phyloP scores from a whole-genome alignment of 37 sponge, comb jelly and placozoan species.

The Hexactinellida sp. region DNA sequence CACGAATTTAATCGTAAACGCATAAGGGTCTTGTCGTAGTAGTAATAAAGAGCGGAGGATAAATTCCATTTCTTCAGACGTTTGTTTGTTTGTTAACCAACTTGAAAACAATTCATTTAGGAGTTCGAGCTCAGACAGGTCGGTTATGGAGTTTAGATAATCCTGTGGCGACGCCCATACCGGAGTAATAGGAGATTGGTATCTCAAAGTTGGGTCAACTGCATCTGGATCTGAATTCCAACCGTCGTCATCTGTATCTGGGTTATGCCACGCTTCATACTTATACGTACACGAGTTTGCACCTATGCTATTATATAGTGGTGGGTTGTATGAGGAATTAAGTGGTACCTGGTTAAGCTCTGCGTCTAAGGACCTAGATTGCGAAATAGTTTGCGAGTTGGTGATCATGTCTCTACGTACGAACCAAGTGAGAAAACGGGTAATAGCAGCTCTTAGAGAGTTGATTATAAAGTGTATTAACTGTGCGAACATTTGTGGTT shows the following conservation, averaged over 20 bases:
- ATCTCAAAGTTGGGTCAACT: background rate
- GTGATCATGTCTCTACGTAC: background rate
- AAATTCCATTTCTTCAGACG: background rate
- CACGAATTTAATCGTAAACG: background rate
- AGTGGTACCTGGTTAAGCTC: background rate
- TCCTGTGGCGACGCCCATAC: background rate
- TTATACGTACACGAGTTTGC: background rate
- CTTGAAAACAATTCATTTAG: background rate
- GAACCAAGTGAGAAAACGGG: background rate
- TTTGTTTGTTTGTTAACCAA: background rate
- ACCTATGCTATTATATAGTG: background rate
- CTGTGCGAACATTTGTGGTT: background rate
- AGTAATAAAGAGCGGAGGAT: background rate
- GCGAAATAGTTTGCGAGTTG: background rate
- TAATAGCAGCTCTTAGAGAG: background rate
- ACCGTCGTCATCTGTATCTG: background rate
- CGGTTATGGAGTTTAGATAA: background rate
- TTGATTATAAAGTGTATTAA: background rate
- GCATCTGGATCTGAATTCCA: background rate
- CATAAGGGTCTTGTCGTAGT: background rate
- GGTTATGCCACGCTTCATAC: background rate
- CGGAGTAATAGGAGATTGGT: background rate
- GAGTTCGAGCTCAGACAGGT: background rate
- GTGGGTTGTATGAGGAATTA: background rate
- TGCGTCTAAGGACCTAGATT: background rate